Conservation (phyloP, 2,113 vertebrate genomes). For the Cyanoliseus patagonus region DNA sequence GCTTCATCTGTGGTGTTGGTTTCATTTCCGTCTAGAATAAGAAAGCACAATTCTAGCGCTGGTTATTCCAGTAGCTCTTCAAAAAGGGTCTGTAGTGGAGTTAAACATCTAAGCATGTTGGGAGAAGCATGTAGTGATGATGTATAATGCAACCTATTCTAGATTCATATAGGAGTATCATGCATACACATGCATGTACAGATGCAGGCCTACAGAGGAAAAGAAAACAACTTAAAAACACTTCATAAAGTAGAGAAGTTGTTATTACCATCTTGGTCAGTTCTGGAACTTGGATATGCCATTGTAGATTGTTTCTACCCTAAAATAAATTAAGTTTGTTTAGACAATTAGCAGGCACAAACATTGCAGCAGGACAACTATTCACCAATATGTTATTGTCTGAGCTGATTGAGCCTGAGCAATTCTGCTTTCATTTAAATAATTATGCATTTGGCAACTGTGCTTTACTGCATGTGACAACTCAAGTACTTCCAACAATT, state of each 20-base stretch:
- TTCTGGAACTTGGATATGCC: neutral
- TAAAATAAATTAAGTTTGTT: neutral
- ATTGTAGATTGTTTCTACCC: neutral
- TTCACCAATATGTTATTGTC: neutral
- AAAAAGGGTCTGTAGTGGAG: neutral
- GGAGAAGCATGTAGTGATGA: neutral
- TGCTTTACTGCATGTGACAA: neutral
- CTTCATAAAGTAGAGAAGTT: neutral
- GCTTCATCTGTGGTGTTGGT: neutral
- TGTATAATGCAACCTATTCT: neutral
- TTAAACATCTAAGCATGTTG: neutral
- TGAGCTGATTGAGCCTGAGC: neutral
- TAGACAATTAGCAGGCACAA: neutral
- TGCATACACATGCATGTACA: neutral
- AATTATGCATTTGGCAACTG: neutral
- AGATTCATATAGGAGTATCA: neutral
- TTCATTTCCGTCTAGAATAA: neutral
- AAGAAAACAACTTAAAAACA: neutral
- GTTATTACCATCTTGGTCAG: neutral
- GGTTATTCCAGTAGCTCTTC: neutral
- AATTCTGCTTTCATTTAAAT: neutral
- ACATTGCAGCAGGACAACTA: neutral
- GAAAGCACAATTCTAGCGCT: neutral
- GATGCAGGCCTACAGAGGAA: neutral
- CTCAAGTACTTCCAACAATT: neutral